These are phyloP conservation scores for Mastomys natalensis DNA, from an alignment of 2,113 vertebrate species.

Conservation along the genomic window DNA sequence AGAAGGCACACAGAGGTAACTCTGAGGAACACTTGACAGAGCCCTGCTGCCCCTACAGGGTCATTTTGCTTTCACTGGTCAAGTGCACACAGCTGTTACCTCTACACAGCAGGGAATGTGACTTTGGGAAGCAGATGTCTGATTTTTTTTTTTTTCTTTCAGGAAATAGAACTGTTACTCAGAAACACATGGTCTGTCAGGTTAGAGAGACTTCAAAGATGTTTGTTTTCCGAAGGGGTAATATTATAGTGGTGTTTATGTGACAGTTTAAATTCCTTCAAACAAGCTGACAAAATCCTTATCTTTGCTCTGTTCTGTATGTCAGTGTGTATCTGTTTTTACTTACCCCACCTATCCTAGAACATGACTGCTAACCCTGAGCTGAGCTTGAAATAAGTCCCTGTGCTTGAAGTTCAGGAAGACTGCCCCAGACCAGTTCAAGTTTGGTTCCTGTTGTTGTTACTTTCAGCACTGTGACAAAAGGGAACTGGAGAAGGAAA, in stretches of 20 bases:
- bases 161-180: constrained; percentile 42
- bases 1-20: not conserved
- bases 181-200: constrained; percentile 17
- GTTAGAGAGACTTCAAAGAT: constrained; percentile 26
- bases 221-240: constrained; percentile 26
- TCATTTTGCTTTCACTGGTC: not conserved
- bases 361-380: fast-evolving
- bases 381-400: not conserved
- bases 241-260: constrained; percentile 24
- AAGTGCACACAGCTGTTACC: constrained; percentile 33
- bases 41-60: not conserved
- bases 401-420: not conserved
- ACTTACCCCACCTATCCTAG: not conserved
- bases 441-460: not conserved
- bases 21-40: not conserved
- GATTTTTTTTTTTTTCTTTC: not conserved
- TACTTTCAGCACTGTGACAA: not conserved
- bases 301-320: not conserved
- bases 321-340: not conserved
- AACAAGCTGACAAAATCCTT: not conserved
- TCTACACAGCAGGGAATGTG: not conserved
- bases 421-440: not conserved
- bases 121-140: constrained; percentile 33
- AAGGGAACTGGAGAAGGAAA: not conserved
- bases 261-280: constrained; percentile 7